These are phyloP conservation scores for Loriculus beryllinus DNA, from an alignment of 2,797 vertebrate species.

Conservation along the genomic window DNA sequence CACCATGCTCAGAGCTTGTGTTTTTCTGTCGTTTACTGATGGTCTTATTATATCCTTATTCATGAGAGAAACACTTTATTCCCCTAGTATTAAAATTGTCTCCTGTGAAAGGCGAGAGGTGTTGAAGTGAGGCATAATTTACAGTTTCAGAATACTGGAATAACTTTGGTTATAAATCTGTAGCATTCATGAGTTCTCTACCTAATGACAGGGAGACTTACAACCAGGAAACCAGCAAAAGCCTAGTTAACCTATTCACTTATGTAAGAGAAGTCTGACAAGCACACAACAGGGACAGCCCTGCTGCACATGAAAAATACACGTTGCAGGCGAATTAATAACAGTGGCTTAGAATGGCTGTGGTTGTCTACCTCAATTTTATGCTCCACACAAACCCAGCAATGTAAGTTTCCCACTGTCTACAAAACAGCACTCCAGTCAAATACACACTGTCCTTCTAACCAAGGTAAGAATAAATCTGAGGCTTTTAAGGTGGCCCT, in stretches of 20 bases:
- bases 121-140: background rate
- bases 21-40: constrained; percentile 5
- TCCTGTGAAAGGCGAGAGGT: background rate
- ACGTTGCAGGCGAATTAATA: background rate
- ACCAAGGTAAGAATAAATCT: background rate
- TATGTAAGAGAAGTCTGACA: background rate
- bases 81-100: background rate
- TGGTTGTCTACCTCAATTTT: background rate
- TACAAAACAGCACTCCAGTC: background rate
- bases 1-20: background rate
- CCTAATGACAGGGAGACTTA: background rate
- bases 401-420: background rate
- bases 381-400: background rate
- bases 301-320: background rate
- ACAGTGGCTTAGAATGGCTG: background rate
- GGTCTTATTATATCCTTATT: background rate
- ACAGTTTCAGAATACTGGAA: constrained; percentile 1
- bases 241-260: background rate
- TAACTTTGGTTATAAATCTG: constrained; percentile 5
- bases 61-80: background rate
- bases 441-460: background rate
- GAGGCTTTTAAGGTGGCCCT: background rate
- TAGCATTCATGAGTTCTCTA: background rate
- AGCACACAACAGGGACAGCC: background rate
- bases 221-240: background rate